These are phyloP conservation scores for Hoplostethus atlanticus DNA, from an alignment of 2,797 vertebrate genomes.

Conservation along the genomic window DNA sequence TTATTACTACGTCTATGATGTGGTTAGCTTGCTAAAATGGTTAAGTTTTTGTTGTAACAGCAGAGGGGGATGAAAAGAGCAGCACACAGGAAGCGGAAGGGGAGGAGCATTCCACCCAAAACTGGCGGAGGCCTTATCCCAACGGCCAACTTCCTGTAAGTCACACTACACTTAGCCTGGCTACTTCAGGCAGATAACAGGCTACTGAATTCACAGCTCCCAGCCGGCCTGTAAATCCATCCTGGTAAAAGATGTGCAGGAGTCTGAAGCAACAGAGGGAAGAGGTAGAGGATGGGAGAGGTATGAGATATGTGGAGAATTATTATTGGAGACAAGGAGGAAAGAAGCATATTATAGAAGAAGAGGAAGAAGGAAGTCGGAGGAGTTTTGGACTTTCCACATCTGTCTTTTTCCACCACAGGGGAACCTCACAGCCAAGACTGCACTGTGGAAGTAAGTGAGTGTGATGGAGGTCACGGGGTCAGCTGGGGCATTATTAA, in stretches of 20 bases:
- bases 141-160: slow-evolving; percentile 14
- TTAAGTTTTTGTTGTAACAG: too few relatives aligned
- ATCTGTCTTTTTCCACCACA: not conserved
- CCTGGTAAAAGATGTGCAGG: slow-evolving; percentile 39
- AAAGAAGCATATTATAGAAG: not conserved
- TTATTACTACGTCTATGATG: too few relatives aligned
- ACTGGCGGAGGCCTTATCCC: not conserved
- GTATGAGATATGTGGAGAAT: slow-evolving; percentile 23
- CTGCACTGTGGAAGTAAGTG: not conserved
- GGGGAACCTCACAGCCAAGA: not conserved
- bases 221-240: slow-evolving; percentile 61
- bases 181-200: slow-evolving; percentile 69
- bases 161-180: slow-evolving; percentile 46
- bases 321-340: not conserved
- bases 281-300: slow-evolving; percentile 24
- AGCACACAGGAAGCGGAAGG: not conserved
- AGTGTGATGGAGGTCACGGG: not conserved
- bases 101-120: not conserved
- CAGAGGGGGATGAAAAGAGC: slow-evolving; percentile 10
- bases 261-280: slow-evolving; percentile 51
- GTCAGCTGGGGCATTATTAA: not conserved
- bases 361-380: not conserved
- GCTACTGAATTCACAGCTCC: slow-evolving; percentile 60
- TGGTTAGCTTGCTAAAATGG: too few relatives aligned
- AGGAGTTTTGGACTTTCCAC: not conserved